phyloP scores from a whole-genome alignment of 1,140 invertebrate species.

The Hyles vespertilio region DNA sequence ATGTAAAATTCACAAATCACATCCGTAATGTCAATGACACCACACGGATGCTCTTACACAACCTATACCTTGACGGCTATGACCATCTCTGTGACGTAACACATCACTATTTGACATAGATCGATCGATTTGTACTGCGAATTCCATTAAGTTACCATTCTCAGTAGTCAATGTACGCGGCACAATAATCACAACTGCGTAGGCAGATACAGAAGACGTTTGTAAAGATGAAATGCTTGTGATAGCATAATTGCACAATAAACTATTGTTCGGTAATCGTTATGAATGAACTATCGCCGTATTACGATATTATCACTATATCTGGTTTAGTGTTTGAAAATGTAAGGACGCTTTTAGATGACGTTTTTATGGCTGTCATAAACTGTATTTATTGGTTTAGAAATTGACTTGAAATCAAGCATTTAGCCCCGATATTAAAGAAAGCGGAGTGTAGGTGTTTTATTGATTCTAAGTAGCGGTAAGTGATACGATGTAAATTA shows the following conservation, averaged over 20 bases:
- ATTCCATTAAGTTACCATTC: neutral
- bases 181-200: slow-evolving; percentile 16
- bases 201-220: slow-evolving; percentile 22
- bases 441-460: slow-evolving; percentile 25
- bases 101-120: slow-evolving; percentile 1
- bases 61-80: slow-evolving; percentile 67
- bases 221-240: slow-evolving; percentile 57
- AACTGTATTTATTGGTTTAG: slow-evolving; percentile 38
- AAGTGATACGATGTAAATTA: slow-evolving; percentile 14
- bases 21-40: slow-evolving; percentile 70
- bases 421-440: slow-evolving; percentile 26
- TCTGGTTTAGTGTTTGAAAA: slow-evolving; percentile 36
- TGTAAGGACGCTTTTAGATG: slow-evolving; percentile 20
- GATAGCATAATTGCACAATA: slow-evolving; percentile 68
- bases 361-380: slow-evolving; percentile 34
- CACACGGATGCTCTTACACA: slow-evolving; percentile 61
- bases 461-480: slow-evolving; percentile 25
- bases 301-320: slow-evolving; percentile 42
- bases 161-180: slow-evolving; percentile 18
- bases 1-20: slow-evolving; percentile 36
- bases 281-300: slow-evolving; percentile 56
- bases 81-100: slow-evolving; percentile 47
- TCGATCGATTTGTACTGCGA: slow-evolving; percentile 4
- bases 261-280: slow-evolving; percentile 53
- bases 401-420: slow-evolving; percentile 31